Evolutionary conservation across 37 sponge, comb jelly and placozoan species (phyloP).

Genomic region (Theonella swinhoei): DNA sequence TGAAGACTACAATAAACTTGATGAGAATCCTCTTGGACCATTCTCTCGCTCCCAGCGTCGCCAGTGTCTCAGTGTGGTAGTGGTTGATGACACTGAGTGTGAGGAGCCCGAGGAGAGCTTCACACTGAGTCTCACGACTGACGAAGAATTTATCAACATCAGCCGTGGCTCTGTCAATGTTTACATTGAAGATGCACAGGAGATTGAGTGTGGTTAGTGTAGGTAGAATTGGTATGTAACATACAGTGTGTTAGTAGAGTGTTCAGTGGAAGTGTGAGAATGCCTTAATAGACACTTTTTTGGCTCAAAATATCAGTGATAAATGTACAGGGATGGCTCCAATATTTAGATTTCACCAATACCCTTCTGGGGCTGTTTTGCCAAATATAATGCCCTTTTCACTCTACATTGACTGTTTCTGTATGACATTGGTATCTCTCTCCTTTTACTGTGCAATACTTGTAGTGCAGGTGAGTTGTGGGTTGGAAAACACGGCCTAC

Average conservation of each 20-base stretch:
- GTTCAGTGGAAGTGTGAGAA: no score
- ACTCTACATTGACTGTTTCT: no score
- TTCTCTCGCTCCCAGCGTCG: not conserved
- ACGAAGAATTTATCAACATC: not conserved
- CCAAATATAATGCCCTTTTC: no score
- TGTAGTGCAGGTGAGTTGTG: not conserved
- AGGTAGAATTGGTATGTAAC: no score
- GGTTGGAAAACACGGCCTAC: not conserved
- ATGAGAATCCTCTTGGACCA: not conserved
- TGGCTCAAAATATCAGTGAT: no score
- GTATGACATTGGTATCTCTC: no score
- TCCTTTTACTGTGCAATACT: no score
- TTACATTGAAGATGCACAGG: not conserved
- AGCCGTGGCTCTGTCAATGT: not conserved
- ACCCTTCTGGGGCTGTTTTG: no score
- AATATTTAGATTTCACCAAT: no score
- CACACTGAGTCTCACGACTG: not conserved
- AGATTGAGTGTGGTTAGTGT: not conserved
- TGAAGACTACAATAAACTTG: not conserved
- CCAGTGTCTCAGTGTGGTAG: not conserved
- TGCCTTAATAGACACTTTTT: no score
- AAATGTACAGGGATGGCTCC: no score
- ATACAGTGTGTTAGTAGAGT: no score
- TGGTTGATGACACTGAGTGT: not conserved
- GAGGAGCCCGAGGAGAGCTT: not conserved